Evolutionary conservation across 92 coral and sea anemone genomes (phyloP).

Genomic region (Phenganax subtilis): DNA sequence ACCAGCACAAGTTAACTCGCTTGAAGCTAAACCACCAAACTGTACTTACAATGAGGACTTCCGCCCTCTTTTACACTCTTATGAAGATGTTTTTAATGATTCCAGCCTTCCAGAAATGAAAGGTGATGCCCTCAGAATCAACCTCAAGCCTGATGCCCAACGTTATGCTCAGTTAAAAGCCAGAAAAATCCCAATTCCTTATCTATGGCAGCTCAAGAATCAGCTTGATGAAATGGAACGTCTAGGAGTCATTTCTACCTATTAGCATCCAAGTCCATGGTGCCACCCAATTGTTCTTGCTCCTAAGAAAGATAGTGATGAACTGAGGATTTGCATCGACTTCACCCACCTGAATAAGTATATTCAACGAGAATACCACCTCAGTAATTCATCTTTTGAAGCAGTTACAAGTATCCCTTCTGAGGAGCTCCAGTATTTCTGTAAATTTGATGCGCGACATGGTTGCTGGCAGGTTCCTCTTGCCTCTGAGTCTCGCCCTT

Average conservation of each 20-base stretch:
- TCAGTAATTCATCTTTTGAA: background rate
- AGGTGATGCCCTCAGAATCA: conserved; percentile 30
- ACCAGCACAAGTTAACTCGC: conserved; percentile 1
- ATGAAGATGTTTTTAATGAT: conserved; percentile 30
- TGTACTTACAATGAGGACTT: background rate
- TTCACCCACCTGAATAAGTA: background rate
- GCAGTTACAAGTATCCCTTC: conserved; percentile 25
- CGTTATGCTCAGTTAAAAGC: conserved; percentile 23
- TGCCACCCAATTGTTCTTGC: background rate
- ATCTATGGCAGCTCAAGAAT: background rate
- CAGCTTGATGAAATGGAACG: background rate
- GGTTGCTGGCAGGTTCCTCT: conserved; percentile 38
- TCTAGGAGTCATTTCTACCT: background rate
- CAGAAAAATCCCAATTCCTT: conserved; percentile 7
- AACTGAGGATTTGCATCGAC: background rate
- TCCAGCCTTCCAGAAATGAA: conserved; percentile 13
- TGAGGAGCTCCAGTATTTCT: conserved; percentile 33
- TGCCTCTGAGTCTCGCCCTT: conserved; percentile 26
- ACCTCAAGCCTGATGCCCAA: conserved; percentile 23
- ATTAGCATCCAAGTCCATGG: conserved; percentile 15
- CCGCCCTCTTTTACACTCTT: conserved; percentile 1
- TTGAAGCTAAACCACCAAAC: background rate
- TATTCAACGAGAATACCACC: conserved; percentile 9
- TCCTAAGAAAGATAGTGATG: conserved; percentile 3
- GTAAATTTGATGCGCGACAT: conserved; percentile 32